Evolutionary conservation across 2,797 vertebrate genomes (phyloP).

Genomic region (Spinus pinus): DNA sequence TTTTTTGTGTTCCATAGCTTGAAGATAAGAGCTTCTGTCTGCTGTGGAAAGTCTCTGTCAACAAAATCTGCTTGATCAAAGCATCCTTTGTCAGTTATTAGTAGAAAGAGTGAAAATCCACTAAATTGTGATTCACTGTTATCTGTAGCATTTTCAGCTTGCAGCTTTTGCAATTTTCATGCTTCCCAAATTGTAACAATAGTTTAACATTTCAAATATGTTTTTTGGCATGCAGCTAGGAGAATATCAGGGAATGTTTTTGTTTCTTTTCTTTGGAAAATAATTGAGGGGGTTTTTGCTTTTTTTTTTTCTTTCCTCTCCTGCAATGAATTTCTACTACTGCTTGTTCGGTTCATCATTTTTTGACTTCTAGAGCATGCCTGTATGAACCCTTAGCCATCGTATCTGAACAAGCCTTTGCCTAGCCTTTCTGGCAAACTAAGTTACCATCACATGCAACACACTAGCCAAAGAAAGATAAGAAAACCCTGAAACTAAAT

Average conservation of each 20-base stretch:
- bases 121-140: conserved; percentile 64
- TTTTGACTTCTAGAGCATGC: background rate
- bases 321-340: background rate
- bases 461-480: background rate
- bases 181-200: conserved; percentile 70
- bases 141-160: conserved; percentile 67
- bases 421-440: background rate
- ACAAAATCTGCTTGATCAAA: conserved; percentile 75
- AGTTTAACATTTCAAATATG: conserved; percentile 60
- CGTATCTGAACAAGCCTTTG: background rate
- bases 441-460: background rate
- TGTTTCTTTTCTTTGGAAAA: conserved; percentile 12
- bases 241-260: background rate
- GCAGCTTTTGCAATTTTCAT: conserved; percentile 70
- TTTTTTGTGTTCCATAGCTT: conserved; percentile 71
- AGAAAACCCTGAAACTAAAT: background rate
- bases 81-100: conserved; percentile 72
- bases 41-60: conserved; percentile 67
- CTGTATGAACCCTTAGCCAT: background rate
- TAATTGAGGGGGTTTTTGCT: background rate
- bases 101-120: conserved; percentile 66
- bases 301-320: background rate
- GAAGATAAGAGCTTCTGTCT: conserved; percentile 73
- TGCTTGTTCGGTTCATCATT: background rate
- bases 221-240: conserved; percentile 20